Evolutionary conservation across 2,797 vertebrate species (phyloP), one percentile per base, ranked within the genome.

Genomic region (Neosalanx taihuensis): DNA sequence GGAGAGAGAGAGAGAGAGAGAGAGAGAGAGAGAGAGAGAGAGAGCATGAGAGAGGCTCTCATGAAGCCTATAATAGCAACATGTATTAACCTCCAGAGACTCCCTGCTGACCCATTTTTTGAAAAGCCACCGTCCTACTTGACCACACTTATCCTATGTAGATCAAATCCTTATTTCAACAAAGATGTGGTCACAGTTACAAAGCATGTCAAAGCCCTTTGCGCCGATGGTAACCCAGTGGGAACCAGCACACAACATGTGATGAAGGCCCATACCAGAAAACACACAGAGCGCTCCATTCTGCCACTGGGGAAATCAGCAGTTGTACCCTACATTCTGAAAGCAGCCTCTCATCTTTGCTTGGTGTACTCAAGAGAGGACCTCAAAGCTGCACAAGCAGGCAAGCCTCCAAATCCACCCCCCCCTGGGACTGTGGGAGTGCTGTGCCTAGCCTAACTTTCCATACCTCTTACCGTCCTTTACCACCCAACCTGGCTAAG

Each of bases 301-400:
- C 74, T 46, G 73, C 81, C 79, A 17, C 82, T 37, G 26, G 77
- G 86, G 72, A 82, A 83, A 83, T 84, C 56, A 74, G 70, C 72
- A 70, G 65, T 60, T 73, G 70, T 67, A 69, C 49, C 58, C 26
- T n/a, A 26, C 70, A 60, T 67, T 72, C 71, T 69, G 68, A 67
- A 69, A 82, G 73, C 68, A 81, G 80, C 87, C 87, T 85, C 87
- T 79, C 77, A 81, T 86, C 70, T 78, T 76, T 31, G 79, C 76
- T 77, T 73, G 67, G 67, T 79, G 77, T 77, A 85, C 78, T 68
- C 79, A 74, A 72, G 67, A 83, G 67, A 74, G 70, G 62, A 72
- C 85, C 79, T 59, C 69, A 41, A 41, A 41, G 37, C 37, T 7
- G 2, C 37, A 41, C 9, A 6, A 41, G 37, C 37, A 41, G 6